phyloP scores from a whole-genome alignment of 2,888 invertebrate genomes.

The Acleris sparsana region DNA sequence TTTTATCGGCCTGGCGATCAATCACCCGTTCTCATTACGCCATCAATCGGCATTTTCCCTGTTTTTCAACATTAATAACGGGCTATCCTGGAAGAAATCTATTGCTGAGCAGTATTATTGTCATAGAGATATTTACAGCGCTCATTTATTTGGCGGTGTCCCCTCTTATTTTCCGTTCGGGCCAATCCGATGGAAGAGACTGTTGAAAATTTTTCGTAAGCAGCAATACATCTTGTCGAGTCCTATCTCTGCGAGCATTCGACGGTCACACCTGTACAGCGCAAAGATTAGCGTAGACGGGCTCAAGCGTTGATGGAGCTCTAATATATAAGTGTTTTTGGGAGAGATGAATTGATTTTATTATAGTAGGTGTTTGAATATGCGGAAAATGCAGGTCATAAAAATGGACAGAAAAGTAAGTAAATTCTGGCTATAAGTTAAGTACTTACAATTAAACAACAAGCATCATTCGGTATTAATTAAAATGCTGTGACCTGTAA shows the following conservation, averaged over 20 bases:
- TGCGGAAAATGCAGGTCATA: too few relatives aligned
- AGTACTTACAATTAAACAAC: too few relatives aligned
- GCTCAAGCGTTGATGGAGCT: not conserved
- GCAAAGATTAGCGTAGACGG: constrained; percentile 48
- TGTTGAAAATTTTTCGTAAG: constrained; percentile 84
- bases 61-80: constrained; percentile 81
- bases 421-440: too few relatives aligned
- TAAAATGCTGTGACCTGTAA: too few relatives aligned
- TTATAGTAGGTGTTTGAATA: not conserved
- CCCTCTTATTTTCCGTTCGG: constrained; percentile 84
- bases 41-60: constrained; percentile 75
- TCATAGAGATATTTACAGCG: constrained; percentile 82
- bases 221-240: constrained; percentile 82
- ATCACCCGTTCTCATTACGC: constrained; percentile 58
- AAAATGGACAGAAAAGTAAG: too few relatives aligned
- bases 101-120: constrained; percentile 84
- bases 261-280: constrained; percentile 74
- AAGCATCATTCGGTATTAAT: too few relatives aligned
- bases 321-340: not conserved
- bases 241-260: constrained; percentile 83
- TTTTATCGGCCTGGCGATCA: constrained; percentile 45
- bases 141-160: constrained; percentile 80
- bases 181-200: constrained; percentile 81
- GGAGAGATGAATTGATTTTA: too few relatives aligned
- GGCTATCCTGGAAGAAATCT: constrained; percentile 73